These are phyloP conservation scores for Macrostomum lignano DNA, from an alignment of 1,140 invertebrate genomes.

Conservation along the genomic window DNA sequence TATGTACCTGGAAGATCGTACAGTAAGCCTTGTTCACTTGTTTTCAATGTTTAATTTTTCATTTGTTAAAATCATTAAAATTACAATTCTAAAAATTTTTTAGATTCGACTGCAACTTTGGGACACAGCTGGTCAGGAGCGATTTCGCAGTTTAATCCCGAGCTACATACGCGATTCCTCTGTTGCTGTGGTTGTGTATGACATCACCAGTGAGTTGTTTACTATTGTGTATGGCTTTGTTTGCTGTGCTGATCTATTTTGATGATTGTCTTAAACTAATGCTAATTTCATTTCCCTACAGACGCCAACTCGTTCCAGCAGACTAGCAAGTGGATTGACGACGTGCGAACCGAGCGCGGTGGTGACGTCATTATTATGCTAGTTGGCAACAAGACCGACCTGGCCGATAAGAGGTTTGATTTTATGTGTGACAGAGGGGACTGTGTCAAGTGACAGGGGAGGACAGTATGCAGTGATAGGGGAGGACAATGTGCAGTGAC, in stretches of 20 bases:
- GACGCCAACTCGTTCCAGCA: slow-evolving; percentile 89
- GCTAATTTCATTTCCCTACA: slow-evolving; percentile 14
- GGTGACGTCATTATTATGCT: slow-evolving; percentile 72
- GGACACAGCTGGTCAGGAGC: slow-evolving; percentile 93
- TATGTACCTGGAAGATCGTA: slow-evolving; percentile 97
- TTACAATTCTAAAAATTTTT: slow-evolving; percentile 1
- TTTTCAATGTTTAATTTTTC: not conserved
- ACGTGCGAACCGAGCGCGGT: slow-evolving; percentile 89
- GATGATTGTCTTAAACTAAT: not conserved
- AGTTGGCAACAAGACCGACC: slow-evolving; percentile 50
- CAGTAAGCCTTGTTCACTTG: slow-evolving; percentile 33
- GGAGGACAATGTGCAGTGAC: too few species aligned
- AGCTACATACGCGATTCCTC: slow-evolving; percentile 97
- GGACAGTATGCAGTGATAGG: too few species aligned
- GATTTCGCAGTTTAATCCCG: slow-evolving; percentile 86
- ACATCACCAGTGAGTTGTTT: slow-evolving; percentile 59
- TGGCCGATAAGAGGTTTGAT: too few species aligned
- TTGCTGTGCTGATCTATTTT: not conserved
- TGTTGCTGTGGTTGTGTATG: slow-evolving; percentile 95
- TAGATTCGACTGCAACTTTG: slow-evolving; percentile 56
- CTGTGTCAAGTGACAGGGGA: too few species aligned
- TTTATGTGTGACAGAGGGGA: too few species aligned
- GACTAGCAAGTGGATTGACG: slow-evolving; percentile 99
- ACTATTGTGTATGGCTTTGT: not conserved
- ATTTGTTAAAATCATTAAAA: not conserved